These are phyloP conservation scores for Margaritifera margaritifera DNA, from an alignment of 2,888 invertebrate genomes.

Conservation along the genomic window DNA sequence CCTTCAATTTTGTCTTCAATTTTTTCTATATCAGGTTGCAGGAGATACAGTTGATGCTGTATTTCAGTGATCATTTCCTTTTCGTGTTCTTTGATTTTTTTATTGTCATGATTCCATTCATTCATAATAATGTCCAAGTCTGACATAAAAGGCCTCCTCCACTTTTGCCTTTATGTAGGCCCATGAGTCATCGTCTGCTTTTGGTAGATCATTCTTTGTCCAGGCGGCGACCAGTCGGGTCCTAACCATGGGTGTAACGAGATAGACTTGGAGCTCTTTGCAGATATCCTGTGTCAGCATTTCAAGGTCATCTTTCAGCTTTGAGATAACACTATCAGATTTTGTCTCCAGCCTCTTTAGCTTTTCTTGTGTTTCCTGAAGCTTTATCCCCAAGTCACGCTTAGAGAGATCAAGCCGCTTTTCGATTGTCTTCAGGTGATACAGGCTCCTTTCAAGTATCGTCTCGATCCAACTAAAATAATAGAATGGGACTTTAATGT, in stretches of 20 bases:
- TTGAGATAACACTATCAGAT: slow-evolving; percentile 29
- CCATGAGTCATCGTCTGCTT: slow-evolving; percentile 27
- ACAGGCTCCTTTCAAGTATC: slow-evolving; percentile 48
- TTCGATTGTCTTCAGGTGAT: slow-evolving; percentile 51
- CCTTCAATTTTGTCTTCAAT: slow-evolving; percentile 36
- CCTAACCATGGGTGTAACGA: slow-evolving; percentile 28
- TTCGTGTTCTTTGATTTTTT: slow-evolving; percentile 29
- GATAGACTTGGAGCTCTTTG: slow-evolving; percentile 22
- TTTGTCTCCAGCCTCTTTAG: slow-evolving; percentile 38
- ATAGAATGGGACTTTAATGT: background rate
- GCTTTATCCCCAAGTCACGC: slow-evolving; percentile 42
- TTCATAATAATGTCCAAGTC: slow-evolving; percentile 37
- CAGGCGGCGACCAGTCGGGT: slow-evolving; percentile 30
- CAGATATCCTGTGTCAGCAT: slow-evolving; percentile 26
- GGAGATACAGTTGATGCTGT: slow-evolving; percentile 38
- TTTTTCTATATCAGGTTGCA: slow-evolving; percentile 45
- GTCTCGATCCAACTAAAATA: slow-evolving; percentile 55
- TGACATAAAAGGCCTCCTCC: slow-evolving; percentile 27
- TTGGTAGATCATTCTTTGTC: slow-evolving; percentile 35
- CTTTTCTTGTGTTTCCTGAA: slow-evolving; percentile 30
- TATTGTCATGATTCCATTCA: slow-evolving; percentile 41
- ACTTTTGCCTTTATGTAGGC: slow-evolving; percentile 31
- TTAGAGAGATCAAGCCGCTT: slow-evolving; percentile 43
- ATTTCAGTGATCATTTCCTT: slow-evolving; percentile 35
- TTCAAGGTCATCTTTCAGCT: slow-evolving; percentile 30